Base-by-base conservation (phyloP, 1,140 invertebrate genomes). In the Drosophila nasuta region DNA sequence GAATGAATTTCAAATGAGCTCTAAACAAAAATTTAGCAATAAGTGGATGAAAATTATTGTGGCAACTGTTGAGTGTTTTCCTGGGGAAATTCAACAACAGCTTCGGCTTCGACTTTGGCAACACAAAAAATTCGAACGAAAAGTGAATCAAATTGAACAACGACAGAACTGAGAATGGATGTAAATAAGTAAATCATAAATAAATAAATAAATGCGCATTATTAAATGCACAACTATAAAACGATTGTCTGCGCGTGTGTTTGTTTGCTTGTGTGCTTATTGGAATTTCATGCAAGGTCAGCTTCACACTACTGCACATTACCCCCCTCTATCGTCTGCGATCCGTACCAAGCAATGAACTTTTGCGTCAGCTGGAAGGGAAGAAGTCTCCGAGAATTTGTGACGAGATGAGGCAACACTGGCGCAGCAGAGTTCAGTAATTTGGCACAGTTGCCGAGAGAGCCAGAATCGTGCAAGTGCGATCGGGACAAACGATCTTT, bases 341-440 rank as follows among this genome's bases (percentile, higher is more conserved):
- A 43, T 62, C 33, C 20, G 49, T 54, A 69, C 45, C 68, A 85
- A 82, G 83, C 76, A 82, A 85, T 85, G 77, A 81, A 81, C 79
- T 72, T 25, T 63, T 70, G 58, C 66, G 51, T 75, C 72, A 75
- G 72, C 72, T 75, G 72, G 66, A 63, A 38, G 35, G 72, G 72
- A 75, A 70, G 67, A 25, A 25, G 20, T 25, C 20, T 75, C 52
- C 13, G 20, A 15, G 63, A 43, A 45, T 45, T 56, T 56, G 33
- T 25, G 20, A 13, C 13, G 13, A 33, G 45, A 64, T 30, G 30
- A 13, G 13, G 51, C 51, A 65, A 43, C 35, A 38, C 35, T 43
- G 11, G 41, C 41, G n/a, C 41, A 33, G 33, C 38, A 43, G 20
- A 25, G 41, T 43, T 43, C 41, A 43, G 41, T 43, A 43, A 28